Conservation (phyloP, 2,888 invertebrate species). For the Pelosia muscerda region DNA sequence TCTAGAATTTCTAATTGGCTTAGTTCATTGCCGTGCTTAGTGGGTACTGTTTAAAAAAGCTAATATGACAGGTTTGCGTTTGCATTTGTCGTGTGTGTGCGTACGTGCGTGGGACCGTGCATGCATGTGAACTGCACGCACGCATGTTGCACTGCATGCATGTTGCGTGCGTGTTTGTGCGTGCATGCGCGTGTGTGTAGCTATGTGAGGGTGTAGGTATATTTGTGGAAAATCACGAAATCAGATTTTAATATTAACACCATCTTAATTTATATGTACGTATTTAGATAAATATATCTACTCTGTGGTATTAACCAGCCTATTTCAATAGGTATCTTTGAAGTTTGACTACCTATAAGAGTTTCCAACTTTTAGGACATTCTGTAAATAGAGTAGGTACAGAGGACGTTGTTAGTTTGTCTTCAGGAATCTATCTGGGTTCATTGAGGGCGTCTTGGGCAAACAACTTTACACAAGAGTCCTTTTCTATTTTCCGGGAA, state of each 20-base stretch:
- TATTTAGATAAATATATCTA: no score
- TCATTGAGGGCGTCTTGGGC: conserved; percentile 18
- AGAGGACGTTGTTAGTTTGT: background rate
- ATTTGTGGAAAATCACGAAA: no score
- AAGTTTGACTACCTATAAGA: background rate
- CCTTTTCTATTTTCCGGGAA: conserved; percentile 13
- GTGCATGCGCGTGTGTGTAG: no score
- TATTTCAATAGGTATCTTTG: conserved; percentile 3
- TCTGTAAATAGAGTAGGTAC: background rate
- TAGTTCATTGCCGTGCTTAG: background rate
- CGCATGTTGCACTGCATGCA: no score
- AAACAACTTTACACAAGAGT: conserved; percentile 20
- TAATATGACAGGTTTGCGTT: background rate
- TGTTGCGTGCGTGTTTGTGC: no score
- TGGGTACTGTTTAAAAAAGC: background rate
- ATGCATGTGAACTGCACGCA: no score
- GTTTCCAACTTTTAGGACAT: conserved; percentile 4
- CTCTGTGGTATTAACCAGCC: background rate
- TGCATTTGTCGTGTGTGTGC: no score
- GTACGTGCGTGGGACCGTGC: no score
- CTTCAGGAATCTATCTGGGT: conserved; percentile 9
- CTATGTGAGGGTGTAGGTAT: no score
- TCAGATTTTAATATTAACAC: no score
- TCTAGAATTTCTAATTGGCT: background rate
- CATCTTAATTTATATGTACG: no score